Base-by-base conservation (phyloP, 1,140 invertebrate genomes). In the Solenopsis fugax region DNA sequence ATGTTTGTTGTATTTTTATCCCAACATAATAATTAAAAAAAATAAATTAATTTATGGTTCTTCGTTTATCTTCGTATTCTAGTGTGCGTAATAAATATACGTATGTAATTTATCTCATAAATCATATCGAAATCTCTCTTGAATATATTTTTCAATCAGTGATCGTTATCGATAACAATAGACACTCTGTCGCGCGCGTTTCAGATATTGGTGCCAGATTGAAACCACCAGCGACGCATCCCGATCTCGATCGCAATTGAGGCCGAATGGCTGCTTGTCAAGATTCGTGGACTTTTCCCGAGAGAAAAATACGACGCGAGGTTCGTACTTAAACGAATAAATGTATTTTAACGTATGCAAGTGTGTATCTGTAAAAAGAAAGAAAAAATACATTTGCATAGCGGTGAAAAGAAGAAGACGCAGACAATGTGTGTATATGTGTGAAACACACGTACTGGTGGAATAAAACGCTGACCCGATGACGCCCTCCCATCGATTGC, bases 241-340 rank as follows among this genome's bases (percentile, higher is more conserved):
- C 24, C 56, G 62, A 77, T 64, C 24, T 80, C 60, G 60, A 67
- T 52, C n/a, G n/a, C 29, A 37, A 21, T 80, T 80, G 29, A 80
- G 12, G n/a, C 62, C 29, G 62, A 80, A 80, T 80, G 60, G 29
- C 24, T 37, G 7, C 34, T 65, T 41, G 21, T 58, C 54, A 54
- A 58, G n/a, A 18, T 60, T 76, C 54, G 37, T 18, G 10, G 37
- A 64, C 29, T 29, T 58, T 75, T 58, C 52, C 29, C n/a, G 37
- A 45, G 7, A 77, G 34, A 77, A 52, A 62, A 45, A 62, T 48
- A 60, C n/a, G 24, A n/a, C 13, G 37, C 16, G 37, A 62, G 18
- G 58, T 58, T 76, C 34, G 34, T 76, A 73, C 10, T 73, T 75
- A 45, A 45, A 60, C 16, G 16, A 62, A 45, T 60, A 73, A 50